A percentile compares a stretch with the other conserved stretches of the same genome.
Conservation (phyloP, 2,888 invertebrate genomes). For the Aphrophora alni region DNA sequence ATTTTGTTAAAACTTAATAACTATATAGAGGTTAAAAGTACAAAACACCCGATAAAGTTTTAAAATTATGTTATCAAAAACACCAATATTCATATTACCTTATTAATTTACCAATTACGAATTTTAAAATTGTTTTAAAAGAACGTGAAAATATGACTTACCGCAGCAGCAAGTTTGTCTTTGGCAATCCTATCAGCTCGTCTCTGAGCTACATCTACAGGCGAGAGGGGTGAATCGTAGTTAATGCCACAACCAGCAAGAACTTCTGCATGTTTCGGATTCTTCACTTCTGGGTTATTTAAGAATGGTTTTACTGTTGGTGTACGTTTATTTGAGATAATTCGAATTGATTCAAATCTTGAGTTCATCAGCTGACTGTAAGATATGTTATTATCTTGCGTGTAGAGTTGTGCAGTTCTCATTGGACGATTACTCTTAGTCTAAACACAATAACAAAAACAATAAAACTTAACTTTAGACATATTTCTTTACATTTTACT, state of each 20-base stretch:
- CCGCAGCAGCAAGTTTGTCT: slow-evolving; percentile 67
- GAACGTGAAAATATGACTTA: slow-evolving; percentile 37
- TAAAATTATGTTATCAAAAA: no score
- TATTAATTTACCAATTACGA: no score
- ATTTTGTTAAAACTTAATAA: no score
- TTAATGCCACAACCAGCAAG: slow-evolving; percentile 84
- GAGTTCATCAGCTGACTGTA: slow-evolving; percentile 71
- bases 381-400: slow-evolving; percentile 77
- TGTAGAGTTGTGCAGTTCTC: slow-evolving; percentile 77
- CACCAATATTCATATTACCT: no score
- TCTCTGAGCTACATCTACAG: slow-evolving; percentile 79
- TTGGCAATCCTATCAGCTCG: slow-evolving; percentile 86
- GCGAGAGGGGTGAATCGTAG: slow-evolving; percentile 83
- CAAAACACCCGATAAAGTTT: no score
- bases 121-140: no score
- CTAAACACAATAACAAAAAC: slow-evolving; percentile 56
- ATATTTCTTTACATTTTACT: no score
- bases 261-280: slow-evolving; percentile 83
- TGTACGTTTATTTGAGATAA: slow-evolving; percentile 74
- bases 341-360: slow-evolving; percentile 78
- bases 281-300: slow-evolving; percentile 76
- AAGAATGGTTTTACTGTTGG: slow-evolving; percentile 78
- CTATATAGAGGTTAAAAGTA: no score
- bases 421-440: slow-evolving; percentile 73
- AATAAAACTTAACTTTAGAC: neutral